Percentiles rank a stretch among this genome's conserved stretches.
Evolutionary conservation across 23 tunicate genomes (phyloP).

Genomic region (Aplidium turbinatum): DNA sequence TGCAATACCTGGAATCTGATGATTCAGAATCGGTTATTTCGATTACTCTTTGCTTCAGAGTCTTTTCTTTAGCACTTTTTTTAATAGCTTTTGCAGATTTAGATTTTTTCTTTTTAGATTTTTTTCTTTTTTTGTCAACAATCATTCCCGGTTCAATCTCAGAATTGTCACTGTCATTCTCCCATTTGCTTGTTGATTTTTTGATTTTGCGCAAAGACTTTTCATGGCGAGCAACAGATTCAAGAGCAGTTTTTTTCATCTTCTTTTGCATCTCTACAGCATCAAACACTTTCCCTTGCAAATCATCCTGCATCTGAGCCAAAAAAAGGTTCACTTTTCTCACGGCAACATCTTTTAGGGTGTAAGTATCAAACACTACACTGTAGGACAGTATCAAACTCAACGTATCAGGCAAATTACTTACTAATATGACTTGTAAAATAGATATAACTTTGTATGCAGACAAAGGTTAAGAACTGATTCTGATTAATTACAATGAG

Average conservation of each 20-base stretch:
- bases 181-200: constrained; percentile 12
- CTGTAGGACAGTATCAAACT: too few relatives aligned
- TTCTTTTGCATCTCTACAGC: constrained; percentile 43
- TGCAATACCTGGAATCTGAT: neutral
- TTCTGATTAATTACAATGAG: too few relatives aligned
- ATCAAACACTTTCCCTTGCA: too few relatives aligned
- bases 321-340: too few relatives aligned
- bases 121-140: constrained; percentile 18
- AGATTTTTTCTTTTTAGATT: constrained; percentile 31
- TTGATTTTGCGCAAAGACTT: constrained; percentile 46
- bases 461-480: too few relatives aligned
- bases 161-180: constrained; percentile 36
- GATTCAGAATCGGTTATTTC: constrained; percentile 14
- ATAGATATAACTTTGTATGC: too few relatives aligned
- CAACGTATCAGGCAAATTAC: too few relatives aligned
- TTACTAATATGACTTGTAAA: too few relatives aligned
- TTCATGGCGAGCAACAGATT: constrained; percentile 56
- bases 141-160: constrained; percentile 15
- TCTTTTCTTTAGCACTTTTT: constrained; percentile 18
- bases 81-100: constrained; percentile 28
- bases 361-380: too few relatives aligned
- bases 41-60: constrained; percentile 18
- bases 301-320: too few relatives aligned
- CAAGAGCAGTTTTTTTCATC: constrained; percentile 51
- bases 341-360: too few relatives aligned